Percentiles rank a stretch among this genome's conserved stretches.
These are phyloP conservation scores for Genyomyrus donnyi DNA, from an alignment of 2,113 vertebrate species.

Conservation along the genomic window DNA sequence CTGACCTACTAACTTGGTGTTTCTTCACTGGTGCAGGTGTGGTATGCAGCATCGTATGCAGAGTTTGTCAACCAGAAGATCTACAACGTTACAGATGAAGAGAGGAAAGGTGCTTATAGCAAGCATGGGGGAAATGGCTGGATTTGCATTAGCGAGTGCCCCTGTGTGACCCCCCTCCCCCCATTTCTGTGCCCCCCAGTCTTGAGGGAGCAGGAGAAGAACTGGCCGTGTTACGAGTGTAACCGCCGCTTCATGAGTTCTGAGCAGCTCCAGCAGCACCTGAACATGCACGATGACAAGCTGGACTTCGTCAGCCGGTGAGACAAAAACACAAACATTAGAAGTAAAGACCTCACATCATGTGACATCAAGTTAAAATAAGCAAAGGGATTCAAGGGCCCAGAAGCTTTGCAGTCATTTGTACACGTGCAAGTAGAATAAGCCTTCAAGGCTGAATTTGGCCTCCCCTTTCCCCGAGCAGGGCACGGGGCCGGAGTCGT, in stretches of 20 bases:
- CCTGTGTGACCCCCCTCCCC: not conserved
- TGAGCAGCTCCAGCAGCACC: constrained; percentile 91
- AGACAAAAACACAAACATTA: not conserved
- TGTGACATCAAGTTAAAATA: not conserved
- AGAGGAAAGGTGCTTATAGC: constrained; percentile 75
- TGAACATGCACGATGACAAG: constrained; percentile 96
- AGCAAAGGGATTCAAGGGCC: not conserved
- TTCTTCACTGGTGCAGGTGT: constrained; percentile 68
- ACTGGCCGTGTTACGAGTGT: constrained; percentile 96
- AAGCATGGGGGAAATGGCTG: not conserved
- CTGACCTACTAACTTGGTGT: not conserved
- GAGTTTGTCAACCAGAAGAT: constrained; percentile 94
- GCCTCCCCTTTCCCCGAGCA: constrained; percentile 21
- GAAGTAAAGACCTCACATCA: not conserved
- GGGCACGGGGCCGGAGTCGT: constrained; percentile 67
- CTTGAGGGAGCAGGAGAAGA: constrained; percentile 91
- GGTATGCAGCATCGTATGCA: constrained; percentile 94
- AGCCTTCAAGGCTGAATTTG: not conserved
- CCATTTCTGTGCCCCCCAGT: constrained; percentile 51
- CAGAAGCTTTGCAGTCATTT: not conserved
- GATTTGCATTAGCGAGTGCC: not conserved
- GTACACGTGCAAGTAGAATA: not conserved
- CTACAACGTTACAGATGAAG: constrained; percentile 89
- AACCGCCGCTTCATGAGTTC: constrained; percentile 93
- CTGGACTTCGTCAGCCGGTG: constrained; percentile 82